Evolutionary conservation across 2,888 invertebrate genomes (phyloP).

Genomic region (Pelosia muscerda): DNA sequence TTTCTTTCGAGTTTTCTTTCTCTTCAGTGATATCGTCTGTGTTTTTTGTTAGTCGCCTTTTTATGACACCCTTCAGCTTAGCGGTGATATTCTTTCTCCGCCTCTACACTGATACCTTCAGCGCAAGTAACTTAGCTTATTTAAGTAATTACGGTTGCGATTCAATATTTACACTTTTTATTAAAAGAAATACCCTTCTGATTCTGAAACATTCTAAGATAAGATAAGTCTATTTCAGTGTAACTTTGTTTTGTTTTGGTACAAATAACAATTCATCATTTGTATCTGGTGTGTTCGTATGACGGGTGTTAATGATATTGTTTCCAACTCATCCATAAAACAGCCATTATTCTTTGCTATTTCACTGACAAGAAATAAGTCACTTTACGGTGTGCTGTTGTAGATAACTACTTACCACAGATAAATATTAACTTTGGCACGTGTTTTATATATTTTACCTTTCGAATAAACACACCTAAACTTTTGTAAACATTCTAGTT

Average conservation of each 20-base stretch:
- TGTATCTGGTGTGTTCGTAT: constrained; percentile 22
- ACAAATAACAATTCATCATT: constrained; percentile 27
- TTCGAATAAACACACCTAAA: neutral
- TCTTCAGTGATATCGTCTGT: too few species aligned
- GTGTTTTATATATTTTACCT: constrained; percentile 10
- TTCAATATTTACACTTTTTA: too few species aligned
- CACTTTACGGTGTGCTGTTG: constrained; percentile 33
- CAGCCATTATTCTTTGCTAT: constrained; percentile 40
- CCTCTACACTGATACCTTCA: too few species aligned
- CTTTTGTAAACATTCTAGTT: neutral
- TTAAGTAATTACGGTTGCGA: too few species aligned
- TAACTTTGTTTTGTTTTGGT: neutral
- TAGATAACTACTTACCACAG: constrained; percentile 28
- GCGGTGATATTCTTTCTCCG: too few species aligned
- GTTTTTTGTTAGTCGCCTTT: too few species aligned
- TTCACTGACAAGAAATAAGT: constrained; percentile 34
- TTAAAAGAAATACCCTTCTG: too few species aligned
- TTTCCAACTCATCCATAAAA: constrained; percentile 37
- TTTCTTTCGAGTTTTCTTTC: too few species aligned
- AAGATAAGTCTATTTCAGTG: constrained; percentile 5
- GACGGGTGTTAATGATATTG: constrained; percentile 34
- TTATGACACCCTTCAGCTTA: too few species aligned
- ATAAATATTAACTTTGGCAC: constrained; percentile 16
- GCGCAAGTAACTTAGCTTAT: too few species aligned
- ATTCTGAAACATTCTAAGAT: neutral